A percentile compares a stretch with the other conserved stretches of the same genome.
Evolutionary conservation across 2,113 vertebrate species (phyloP).

Genomic region (Recurvirostra avosetta): DNA sequence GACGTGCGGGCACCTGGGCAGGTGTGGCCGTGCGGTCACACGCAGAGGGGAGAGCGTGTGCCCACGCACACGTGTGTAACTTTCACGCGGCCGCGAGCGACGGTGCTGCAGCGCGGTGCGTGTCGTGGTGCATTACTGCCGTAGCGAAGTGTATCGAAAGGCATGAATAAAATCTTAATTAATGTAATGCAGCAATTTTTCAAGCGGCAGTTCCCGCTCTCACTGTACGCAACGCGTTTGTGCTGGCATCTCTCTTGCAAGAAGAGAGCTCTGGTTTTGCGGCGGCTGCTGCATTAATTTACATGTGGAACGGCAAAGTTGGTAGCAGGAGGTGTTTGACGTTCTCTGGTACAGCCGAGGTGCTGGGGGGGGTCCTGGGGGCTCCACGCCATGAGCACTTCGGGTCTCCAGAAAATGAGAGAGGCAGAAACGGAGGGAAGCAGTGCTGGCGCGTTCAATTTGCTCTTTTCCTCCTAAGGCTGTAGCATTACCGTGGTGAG

Average conservation of each 20-base stretch:
- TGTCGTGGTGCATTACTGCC: not conserved
- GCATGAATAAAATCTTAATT: not conserved
- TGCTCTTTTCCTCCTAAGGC: not conserved
- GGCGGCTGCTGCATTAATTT: slow-evolving; percentile 61
- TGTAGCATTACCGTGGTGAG: not conserved
- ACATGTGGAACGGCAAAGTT: slow-evolving; percentile 8
- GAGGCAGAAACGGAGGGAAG: not conserved
- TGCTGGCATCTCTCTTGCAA: not conserved
- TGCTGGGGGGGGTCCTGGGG: not conserved
- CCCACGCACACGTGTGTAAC: not conserved
- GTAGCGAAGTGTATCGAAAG: not conserved
- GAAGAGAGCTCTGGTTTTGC: not conserved
- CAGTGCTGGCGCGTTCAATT: not conserved
- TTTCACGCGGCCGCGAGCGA: fast-evolving
- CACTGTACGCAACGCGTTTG: not conserved
- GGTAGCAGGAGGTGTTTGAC: not conserved
- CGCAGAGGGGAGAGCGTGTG: not conserved
- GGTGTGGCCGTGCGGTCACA: not conserved
- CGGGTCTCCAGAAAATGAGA: not conserved
- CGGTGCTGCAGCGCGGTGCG: not conserved
- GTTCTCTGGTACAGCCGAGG: not conserved
- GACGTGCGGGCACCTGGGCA: not conserved
- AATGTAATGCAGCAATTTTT: not conserved
- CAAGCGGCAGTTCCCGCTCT: not conserved
- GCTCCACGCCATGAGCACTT: not conserved